Evolutionary conservation across 2,113 vertebrate genomes (phyloP), one percentile per base, ranked within the genome.

Genomic region (Agapornis roseicollis): DNA sequence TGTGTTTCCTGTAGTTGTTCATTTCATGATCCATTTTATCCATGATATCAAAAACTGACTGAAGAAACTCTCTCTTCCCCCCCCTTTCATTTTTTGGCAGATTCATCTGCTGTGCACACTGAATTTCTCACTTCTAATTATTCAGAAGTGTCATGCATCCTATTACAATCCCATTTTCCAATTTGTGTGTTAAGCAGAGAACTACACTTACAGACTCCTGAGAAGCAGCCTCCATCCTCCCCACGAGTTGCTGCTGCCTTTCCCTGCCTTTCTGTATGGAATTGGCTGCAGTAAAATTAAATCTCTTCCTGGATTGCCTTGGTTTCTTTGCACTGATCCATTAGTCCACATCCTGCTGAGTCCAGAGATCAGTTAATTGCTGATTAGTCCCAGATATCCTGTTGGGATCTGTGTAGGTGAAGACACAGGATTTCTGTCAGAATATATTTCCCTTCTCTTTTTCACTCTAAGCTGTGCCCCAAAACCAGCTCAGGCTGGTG

Each of bases 131-230:
- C 23, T 80, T 89, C 63, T 91, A 91, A 87, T 96, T 94, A 94
- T 79, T 92, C 65, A 7, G 17, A 81, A 89, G 70, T 89, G 58
- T 56, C 46, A 63, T 58, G 87, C 84, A 82, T 85, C 78, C 77
- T 49, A 91, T 94, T 93, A 89, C 70, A 92, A 85, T 86, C 80
- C 73, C 84, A 76, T 93, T 95, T 95, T 87, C 80, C 91, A 94
- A 52, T 89, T 78, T 87, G 73, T 64, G 46, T 81, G 60, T 84
- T 70, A 90, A 93, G 61, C 27, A 87, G 78, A 88, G 61, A 55
- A 52, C 66, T 79, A 37, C 56, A 60, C 20, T 81, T 85, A 28
- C 11, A 73, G 44, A 11, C 83, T 88, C 86, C 89, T 76, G 80
- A 87, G 91, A 85, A 74, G 76, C 69, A 74, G 7, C 42, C 42